Evolutionary conservation across 2,797 vertebrate species (phyloP), one percentile per base, ranked within the genome.

Genomic region (Trachurus trachurus): DNA sequence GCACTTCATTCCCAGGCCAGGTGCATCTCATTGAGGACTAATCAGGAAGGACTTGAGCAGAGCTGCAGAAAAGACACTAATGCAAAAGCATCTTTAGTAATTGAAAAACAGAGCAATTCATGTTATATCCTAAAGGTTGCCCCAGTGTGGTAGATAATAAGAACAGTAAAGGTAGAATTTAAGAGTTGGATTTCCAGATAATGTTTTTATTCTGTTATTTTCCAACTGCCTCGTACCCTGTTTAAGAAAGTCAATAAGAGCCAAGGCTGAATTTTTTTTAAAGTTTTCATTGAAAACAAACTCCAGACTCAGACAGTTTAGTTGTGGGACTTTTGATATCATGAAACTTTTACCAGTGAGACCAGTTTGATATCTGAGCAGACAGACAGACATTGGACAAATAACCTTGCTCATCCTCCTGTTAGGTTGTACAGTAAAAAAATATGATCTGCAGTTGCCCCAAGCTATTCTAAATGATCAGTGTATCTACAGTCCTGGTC

Each of bases 391-490:
- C 16, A 13, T 34, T 56, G 9, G 13, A 7, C 45, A 21, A 49
- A 49, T 42, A 45, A 62, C 11, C 44, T 17, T 2, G 45, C 68
- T 66, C 9, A 52, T 22, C n/a, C 2, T 12, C 13, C n/a, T 5
- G 6, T 19, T 40, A 1, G 4, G 50, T n/a, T 58, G 39, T n/a
- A 39, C 9, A 34, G 21, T 62, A 56, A 26, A 26, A 26, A 26
- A 26, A 26, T 49, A 56, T 12, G 5, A n/a, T 40, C 9, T 34
- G 42, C 29, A 47, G 29, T 64, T 61, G 67, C 31, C 64, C 17
- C 31, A 42, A 40, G 50, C 64, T 63, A 63, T 65, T 59, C 34
- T 53, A 58, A 62, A 29, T 44, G 44, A 74, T 81, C 40, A 42
- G 58, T 80, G 66, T 6, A 44, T 67, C 58, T 40, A 29, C 56